phyloP scores from a whole-genome alignment of 1,140 invertebrate species.

The Rhopalosiphum padi region DNA sequence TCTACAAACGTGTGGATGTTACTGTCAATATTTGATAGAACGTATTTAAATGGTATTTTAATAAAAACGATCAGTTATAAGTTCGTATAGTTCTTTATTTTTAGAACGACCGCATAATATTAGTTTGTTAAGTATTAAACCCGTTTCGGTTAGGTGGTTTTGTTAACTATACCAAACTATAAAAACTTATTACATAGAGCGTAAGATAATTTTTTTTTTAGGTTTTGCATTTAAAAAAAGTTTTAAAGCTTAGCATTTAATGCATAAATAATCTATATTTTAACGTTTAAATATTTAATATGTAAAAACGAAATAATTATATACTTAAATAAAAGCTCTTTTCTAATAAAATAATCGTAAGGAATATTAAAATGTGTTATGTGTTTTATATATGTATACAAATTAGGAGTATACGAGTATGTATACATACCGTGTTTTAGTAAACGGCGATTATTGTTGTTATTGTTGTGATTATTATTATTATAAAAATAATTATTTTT shows the following conservation, averaged over 20 bases:
- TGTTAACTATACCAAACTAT: background rate
- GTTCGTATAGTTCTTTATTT: background rate
- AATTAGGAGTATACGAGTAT: too few relatives aligned
- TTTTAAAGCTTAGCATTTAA: constrained; percentile 10
- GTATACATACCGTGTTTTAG: too few relatives aligned
- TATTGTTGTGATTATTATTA: too few relatives aligned
- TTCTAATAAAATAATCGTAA: background rate
- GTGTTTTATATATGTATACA: too few relatives aligned
- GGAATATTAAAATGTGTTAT: too few relatives aligned
- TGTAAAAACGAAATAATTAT: background rate
- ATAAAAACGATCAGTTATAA: background rate
- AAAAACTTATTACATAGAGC: background rate
- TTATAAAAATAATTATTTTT: background rate
- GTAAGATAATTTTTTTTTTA: background rate
- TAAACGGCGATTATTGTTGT: too few relatives aligned
- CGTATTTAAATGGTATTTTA: background rate
- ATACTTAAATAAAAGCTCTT: background rate
- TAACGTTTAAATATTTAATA: background rate
- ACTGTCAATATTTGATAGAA: background rate
- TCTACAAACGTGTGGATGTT: background rate
- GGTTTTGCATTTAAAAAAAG: background rate
- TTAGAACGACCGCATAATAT: background rate
- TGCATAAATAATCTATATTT: background rate
- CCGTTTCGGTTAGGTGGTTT: background rate
- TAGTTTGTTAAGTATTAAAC: background rate